phyloP scores from a whole-genome alignment of 2,888 invertebrate genomes.

The Drosophila multiciliata region DNA sequence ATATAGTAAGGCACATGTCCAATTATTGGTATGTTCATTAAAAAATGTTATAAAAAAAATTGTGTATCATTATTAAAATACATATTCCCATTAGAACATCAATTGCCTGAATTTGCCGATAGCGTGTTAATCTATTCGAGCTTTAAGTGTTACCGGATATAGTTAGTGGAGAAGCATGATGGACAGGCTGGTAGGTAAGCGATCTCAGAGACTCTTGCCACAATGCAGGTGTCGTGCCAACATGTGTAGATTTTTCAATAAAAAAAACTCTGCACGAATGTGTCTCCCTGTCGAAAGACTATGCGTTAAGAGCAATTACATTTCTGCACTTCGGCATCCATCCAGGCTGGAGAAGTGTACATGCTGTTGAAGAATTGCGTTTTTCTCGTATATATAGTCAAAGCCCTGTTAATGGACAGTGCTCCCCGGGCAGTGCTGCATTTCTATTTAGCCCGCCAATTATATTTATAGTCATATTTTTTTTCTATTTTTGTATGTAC shows the following conservation, averaged over 20 bases:
- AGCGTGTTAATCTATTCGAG: constrained; percentile 3
- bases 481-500: constrained; percentile 41
- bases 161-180: constrained; percentile 5
- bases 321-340: constrained; percentile 54
- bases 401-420: background rate
- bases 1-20: background rate
- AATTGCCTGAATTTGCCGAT: background rate
- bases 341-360: constrained; percentile 47
- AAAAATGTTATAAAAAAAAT: background rate
- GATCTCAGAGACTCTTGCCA: constrained; percentile 49
- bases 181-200: constrained; percentile 22
- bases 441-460: background rate
- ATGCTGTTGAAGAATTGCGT: constrained; percentile 46
- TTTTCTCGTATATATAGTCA: constrained; percentile 1
- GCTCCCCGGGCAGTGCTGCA: background rate
- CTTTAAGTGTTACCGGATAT: constrained; percentile 8
- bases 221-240: constrained; percentile 48
- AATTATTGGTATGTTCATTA: background rate
- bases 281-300: constrained; percentile 22
- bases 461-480: background rate
- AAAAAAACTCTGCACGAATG: constrained; percentile 59
- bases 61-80: background rate
- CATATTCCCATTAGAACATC: background rate
- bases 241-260: constrained; percentile 48
- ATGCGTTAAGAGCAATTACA: constrained; percentile 49